phyloP scores from a whole-genome alignment of 1,140 invertebrate species.

The Hyles euphorbiae region DNA sequence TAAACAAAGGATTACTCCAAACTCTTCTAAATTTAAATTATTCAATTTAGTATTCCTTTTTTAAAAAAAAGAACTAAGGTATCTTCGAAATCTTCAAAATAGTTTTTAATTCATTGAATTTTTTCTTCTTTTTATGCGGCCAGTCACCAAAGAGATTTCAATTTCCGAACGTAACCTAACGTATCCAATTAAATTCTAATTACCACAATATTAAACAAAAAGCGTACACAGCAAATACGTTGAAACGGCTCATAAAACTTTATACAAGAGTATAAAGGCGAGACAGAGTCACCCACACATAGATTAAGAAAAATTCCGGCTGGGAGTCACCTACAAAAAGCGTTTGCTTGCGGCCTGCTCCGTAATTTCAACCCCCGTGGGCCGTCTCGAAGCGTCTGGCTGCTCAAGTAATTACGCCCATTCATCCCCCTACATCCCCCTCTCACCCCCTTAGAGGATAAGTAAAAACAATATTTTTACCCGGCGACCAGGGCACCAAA shows the following conservation, averaged over 20 bases:
- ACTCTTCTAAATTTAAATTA: too few relatives aligned
- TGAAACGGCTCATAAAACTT: neutral
- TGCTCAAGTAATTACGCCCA: constrained; percentile 60
- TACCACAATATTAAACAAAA: too few relatives aligned
- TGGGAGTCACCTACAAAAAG: constrained; percentile 38
- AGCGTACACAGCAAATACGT: neutral
- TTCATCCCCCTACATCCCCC: constrained; percentile 16
- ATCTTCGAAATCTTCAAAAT: too few relatives aligned
- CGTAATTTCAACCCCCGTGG: constrained; percentile 44
- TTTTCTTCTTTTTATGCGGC: too few relatives aligned
- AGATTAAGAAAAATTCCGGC: constrained; percentile 44
- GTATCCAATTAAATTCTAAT: too few relatives aligned
- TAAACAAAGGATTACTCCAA: too few relatives aligned
- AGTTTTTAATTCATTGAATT: too few relatives aligned
- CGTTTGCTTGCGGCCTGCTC: constrained; percentile 29
- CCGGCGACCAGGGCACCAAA: constrained; percentile 51
- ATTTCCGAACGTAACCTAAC: too few relatives aligned
- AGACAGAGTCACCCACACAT: constrained; percentile 6
- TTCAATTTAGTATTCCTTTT: too few relatives aligned
- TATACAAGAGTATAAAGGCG: neutral
- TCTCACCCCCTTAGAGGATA: constrained; percentile 40
- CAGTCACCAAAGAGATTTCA: too few relatives aligned
- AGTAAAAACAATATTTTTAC: constrained; percentile 70
- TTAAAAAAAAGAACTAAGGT: too few relatives aligned
- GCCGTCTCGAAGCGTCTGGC: constrained; percentile 38